Conservation (phyloP, 1,140 invertebrate genomes). For the Pseudobourletiella spinata region DNA sequence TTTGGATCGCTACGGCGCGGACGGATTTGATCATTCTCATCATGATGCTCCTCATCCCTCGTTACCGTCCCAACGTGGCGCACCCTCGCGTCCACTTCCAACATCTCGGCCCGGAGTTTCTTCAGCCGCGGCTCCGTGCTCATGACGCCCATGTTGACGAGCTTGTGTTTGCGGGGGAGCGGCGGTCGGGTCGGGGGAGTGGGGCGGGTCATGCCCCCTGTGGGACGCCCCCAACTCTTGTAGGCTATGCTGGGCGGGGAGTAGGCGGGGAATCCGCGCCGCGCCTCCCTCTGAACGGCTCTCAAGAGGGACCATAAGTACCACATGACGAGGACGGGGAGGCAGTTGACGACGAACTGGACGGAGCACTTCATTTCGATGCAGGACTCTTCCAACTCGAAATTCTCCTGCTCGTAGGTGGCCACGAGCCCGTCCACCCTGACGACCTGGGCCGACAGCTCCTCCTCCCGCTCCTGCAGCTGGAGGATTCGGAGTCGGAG, state of each 20-base stretch:
- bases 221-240: background rate
- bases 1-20: too few relatives aligned
- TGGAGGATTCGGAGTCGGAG: constrained; percentile 24
- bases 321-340: constrained; percentile 56
- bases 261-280: background rate
- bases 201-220: background rate
- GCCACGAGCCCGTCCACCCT: constrained; percentile 35
- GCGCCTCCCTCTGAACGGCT: background rate
- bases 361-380: constrained; percentile 50
- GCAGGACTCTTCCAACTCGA: constrained; percentile 49
- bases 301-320: constrained; percentile 42
- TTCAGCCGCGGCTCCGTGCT: constrained; percentile 4
- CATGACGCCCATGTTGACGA: background rate
- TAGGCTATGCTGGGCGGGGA: background rate
- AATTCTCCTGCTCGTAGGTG: constrained; percentile 51
- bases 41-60: too few relatives aligned
- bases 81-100: background rate
- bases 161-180: constrained; percentile 11
- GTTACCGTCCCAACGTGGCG: background rate
- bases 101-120: constrained; percentile 7
- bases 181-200: background rate
- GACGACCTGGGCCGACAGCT: constrained; percentile 32
- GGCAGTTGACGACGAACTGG: constrained; percentile 51
- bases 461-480: constrained; percentile 28
- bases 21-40: background rate